A percentile compares a stretch with the other conserved stretches of the same genome.
phyloP scores from a whole-genome alignment of 2,888 invertebrate genomes.

The Drosophila percnosoma region DNA sequence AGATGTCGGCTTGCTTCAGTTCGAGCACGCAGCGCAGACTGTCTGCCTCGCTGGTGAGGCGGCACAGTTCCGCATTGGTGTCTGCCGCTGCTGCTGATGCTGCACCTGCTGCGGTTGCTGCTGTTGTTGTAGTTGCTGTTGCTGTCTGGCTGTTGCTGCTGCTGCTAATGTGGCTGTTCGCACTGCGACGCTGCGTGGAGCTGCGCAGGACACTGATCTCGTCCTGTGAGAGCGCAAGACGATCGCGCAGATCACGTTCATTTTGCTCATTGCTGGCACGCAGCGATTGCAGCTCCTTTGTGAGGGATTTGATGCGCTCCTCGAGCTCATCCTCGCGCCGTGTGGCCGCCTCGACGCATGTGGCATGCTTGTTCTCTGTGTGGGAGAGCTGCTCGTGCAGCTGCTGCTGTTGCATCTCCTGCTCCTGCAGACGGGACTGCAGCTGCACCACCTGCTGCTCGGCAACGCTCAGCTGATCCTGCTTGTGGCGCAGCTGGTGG shows the following conservation, averaged over 20 bases:
- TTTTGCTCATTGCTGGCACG: constrained; percentile 76
- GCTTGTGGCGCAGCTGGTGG: constrained; percentile 75
- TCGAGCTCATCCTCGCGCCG: constrained; percentile 80
- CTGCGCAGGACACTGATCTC: constrained; percentile 81
- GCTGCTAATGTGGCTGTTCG: constrained; percentile 26
- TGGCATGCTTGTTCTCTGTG: constrained; percentile 74
- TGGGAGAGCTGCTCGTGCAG: constrained; percentile 73
- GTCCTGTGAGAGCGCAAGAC: constrained; percentile 82
- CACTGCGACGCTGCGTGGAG: constrained; percentile 63
- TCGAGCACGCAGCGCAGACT: constrained; percentile 95
- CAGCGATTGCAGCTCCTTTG: constrained; percentile 79
- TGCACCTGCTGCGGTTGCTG: neutral
- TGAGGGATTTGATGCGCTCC: constrained; percentile 80
- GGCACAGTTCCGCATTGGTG: constrained; percentile 70
- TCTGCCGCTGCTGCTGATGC: constrained; percentile 32
- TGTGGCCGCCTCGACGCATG: constrained; percentile 67
- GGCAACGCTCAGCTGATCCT: constrained; percentile 84
- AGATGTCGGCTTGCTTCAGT: constrained; percentile 93
- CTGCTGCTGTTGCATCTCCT: constrained; percentile 75
- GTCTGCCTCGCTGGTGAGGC: constrained; percentile 90
- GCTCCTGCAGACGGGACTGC: constrained; percentile 68
- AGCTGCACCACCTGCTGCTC: constrained; percentile 81
- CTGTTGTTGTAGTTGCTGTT: constrained; percentile 16
- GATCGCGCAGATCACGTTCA: constrained; percentile 83
- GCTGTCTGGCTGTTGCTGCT: constrained; percentile 22